These are phyloP conservation scores for Neoascia interrupta DNA, from an alignment of 2,888 invertebrate species.

Conservation along the genomic window DNA sequence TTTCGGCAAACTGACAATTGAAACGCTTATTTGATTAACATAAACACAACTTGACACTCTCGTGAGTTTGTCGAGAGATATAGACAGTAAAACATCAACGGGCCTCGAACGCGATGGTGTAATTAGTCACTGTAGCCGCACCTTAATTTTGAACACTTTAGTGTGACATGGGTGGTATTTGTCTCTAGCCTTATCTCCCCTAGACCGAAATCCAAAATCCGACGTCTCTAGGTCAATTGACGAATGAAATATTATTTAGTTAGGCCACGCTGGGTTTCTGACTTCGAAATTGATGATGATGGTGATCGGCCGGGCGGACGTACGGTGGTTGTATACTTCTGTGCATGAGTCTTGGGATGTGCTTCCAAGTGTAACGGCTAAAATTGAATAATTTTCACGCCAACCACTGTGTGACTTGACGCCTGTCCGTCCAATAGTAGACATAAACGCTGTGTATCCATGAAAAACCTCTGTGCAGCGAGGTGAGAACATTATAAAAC, in stretches of 20 bases:
- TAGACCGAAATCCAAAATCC: constrained; percentile 32
- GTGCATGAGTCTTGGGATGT: constrained; percentile 45
- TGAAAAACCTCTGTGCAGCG: constrained; percentile 44
- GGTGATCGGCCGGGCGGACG: neutral
- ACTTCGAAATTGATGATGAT: constrained; percentile 50
- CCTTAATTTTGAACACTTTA: constrained; percentile 18
- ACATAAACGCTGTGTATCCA: constrained; percentile 19
- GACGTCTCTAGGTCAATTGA: constrained; percentile 64
- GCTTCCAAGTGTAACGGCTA: constrained; percentile 50
- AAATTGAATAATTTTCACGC: constrained; percentile 55
- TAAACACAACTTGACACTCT: constrained; percentile 57
- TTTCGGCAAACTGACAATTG: constrained; percentile 60
- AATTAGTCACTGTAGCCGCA: constrained; percentile 52
- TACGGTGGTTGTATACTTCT: neutral
- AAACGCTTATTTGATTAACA: constrained; percentile 44
- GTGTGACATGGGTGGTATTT: constrained; percentile 28
- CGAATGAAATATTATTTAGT: too few relatives aligned
- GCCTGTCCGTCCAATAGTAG: constrained; percentile 10
- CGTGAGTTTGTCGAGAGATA: neutral
- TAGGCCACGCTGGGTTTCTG: constrained; percentile 36
- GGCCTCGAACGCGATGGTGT: constrained; percentile 4
- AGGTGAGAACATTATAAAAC: constrained; percentile 55
- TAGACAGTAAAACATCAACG: constrained; percentile 19
- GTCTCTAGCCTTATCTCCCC: constrained; percentile 20
- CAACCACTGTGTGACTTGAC: constrained; percentile 43